Evolutionary conservation across 2,888 invertebrate genomes (phyloP).

Genomic region (Patella caerulea): DNA sequence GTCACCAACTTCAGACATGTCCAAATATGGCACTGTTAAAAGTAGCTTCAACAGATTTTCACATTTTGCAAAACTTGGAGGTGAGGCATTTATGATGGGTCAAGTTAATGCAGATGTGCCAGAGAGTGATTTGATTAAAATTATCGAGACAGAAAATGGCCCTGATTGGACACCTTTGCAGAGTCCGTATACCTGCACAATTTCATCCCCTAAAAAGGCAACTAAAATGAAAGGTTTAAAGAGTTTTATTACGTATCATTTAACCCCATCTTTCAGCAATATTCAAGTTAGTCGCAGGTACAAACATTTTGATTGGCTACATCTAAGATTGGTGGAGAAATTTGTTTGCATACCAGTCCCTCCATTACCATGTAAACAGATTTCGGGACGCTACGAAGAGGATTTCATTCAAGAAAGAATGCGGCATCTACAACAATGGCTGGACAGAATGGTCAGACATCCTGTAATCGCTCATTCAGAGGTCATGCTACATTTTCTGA

Average conservation of each 20-base stretch:
- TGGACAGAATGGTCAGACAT: constrained; percentile 96
- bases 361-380: constrained; percentile 97
- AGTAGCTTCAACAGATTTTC: constrained; percentile 65
- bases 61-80: constrained; percentile 63
- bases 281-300: constrained; percentile 90
- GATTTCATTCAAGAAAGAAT: constrained; percentile 95
- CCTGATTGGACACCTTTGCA: constrained; percentile 84
- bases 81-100: constrained; percentile 63
- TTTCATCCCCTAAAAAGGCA: constrained; percentile 97
- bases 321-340: constrained; percentile 92
- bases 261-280: constrained; percentile 94
- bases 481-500: constrained; percentile 97
- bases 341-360: constrained; percentile 95
- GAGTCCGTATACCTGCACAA: constrained; percentile 85
- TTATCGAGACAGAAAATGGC: constrained; percentile 78
- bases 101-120: constrained; percentile 48
- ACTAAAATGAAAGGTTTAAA: constrained; percentile 97
- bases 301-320: constrained; percentile 99
- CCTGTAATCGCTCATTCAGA: constrained; percentile 92
- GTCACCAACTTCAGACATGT: constrained; percentile 52
- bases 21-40: constrained; percentile 64
- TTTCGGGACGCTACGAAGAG: constrained; percentile 94
- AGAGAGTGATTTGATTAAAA: constrained; percentile 58
- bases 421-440: constrained; percentile 94
- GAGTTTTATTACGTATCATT: constrained; percentile 95